A percentile compares a stretch with the other conserved stretches of the same genome.
Evolutionary conservation across 53 echinoderm and acorn worm species (phyloP).

Genomic region (Henricia sp.): DNA sequence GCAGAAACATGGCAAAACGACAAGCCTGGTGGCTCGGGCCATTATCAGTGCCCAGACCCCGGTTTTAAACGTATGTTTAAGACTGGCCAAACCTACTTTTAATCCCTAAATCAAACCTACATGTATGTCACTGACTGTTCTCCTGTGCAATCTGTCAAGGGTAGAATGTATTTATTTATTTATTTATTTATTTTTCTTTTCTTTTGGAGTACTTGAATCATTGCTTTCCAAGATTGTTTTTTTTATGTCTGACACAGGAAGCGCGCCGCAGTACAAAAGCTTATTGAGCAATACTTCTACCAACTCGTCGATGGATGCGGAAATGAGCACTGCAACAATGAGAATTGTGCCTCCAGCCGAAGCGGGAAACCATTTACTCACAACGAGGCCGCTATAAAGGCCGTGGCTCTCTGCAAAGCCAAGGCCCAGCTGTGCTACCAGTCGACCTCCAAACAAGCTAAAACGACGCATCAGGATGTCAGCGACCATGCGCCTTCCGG

Average conservation of each 20-base stretch:
- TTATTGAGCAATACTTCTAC: slow-evolving; percentile 97
- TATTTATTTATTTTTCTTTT: too few relatives aligned
- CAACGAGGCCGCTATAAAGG: slow-evolving; percentile 94
- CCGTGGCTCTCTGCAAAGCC: slow-evolving; percentile 84
- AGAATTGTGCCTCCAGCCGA: slow-evolving; percentile 84
- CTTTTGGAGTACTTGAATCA: too few relatives aligned
- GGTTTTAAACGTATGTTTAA: too few relatives aligned
- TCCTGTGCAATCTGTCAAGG: too few relatives aligned
- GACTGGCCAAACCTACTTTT: too few relatives aligned
- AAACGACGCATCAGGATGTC: slow-evolving; percentile 35
- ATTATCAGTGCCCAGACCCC: too few relatives aligned
- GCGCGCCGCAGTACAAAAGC: slow-evolving; percentile 83
- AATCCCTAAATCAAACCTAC: too few relatives aligned
- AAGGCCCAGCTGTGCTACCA: slow-evolving; percentile 88
- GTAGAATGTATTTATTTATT: too few relatives aligned
- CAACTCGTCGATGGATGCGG: slow-evolving; percentile 92
- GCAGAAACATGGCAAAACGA: too few relatives aligned
- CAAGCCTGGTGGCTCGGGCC: too few relatives aligned
- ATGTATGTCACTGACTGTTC: too few relatives aligned
- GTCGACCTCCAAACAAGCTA: slow-evolving; percentile 67
- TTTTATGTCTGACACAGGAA: slow-evolving; percentile 78
- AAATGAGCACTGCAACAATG: slow-evolving; percentile 76
- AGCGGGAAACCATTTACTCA: slow-evolving; percentile 62
- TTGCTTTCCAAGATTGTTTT: too few relatives aligned
- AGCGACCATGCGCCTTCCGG: background rate